A percentile compares a stretch with the other conserved stretches of the same genome.
Evolutionary conservation across 2,797 vertebrate genomes (phyloP).

Genomic region (Eutrigla gurnardus): DNA sequence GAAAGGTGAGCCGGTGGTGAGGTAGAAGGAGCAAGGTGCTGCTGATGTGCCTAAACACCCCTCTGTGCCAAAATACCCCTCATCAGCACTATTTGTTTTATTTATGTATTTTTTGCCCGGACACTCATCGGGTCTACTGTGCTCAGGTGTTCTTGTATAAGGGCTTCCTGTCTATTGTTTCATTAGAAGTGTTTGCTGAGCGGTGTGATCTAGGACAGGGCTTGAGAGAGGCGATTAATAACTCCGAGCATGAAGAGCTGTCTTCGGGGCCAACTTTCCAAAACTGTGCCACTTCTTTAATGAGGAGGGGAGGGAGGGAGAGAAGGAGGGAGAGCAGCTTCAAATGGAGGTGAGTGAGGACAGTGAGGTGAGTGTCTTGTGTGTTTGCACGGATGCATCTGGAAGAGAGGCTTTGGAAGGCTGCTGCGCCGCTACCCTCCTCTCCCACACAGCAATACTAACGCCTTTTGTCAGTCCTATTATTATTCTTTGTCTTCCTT

Average conservation of each 20-base stretch:
- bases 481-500: background rate
- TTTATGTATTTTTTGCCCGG: slow-evolving; percentile 48
- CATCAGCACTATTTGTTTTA: slow-evolving; percentile 57
- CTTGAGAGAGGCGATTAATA: slow-evolving; percentile 83
- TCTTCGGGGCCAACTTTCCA: slow-evolving; percentile 73
- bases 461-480: background rate
- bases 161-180: slow-evolving; percentile 76
- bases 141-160: slow-evolving; percentile 52
- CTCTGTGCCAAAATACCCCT: slow-evolving; percentile 45
- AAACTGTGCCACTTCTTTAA: slow-evolving; percentile 77
- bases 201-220: slow-evolving; percentile 84
- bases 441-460: too few species aligned
- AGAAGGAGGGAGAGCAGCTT: slow-evolving; percentile 30
- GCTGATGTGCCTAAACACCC: slow-evolving; percentile 51
- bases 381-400: slow-evolving; percentile 24
- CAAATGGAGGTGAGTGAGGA: slow-evolving; percentile 69
- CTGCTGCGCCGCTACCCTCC: background rate
- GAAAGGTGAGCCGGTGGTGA: background rate
- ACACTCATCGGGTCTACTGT: slow-evolving; percentile 56
- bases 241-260: slow-evolving; percentile 69
- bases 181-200: slow-evolving; percentile 78
- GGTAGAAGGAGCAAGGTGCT: slow-evolving; percentile 38
- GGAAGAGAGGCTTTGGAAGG: background rate
- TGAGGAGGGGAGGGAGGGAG: slow-evolving; percentile 32
- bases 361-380: slow-evolving; percentile 41